phyloP scores from a whole-genome alignment of 2,113 vertebrate genomes.

The Beaufortia kweichowensis region DNA sequence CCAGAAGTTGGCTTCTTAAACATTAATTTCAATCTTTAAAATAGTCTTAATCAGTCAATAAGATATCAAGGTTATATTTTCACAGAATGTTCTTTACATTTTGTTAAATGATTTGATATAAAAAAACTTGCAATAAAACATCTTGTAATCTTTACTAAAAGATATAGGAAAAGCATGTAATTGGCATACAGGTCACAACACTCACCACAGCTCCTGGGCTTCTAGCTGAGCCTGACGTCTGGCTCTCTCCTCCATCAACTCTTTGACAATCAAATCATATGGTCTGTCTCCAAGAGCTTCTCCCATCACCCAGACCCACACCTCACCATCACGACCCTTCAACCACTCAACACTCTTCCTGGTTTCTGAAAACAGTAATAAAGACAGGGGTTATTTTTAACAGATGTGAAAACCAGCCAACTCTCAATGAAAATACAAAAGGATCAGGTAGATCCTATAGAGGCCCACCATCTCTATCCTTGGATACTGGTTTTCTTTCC shows the following conservation, averaged over 20 bases:
- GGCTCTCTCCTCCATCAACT: slow-evolving; percentile 78
- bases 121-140: background rate
- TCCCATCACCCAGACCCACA: slow-evolving; percentile 88
- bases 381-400: background rate
- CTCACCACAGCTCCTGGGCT: slow-evolving; percentile 81
- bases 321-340: slow-evolving; percentile 74
- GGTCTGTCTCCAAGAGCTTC: slow-evolving; percentile 78
- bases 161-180: too few relatives aligned
- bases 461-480: slow-evolving; percentile 22
- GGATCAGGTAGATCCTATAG: background rate
- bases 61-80: too few relatives aligned
- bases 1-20: too few relatives aligned
- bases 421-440: background rate
- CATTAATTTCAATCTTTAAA: too few relatives aligned
- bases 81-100: too few relatives aligned
- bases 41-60: too few relatives aligned
- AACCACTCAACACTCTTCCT: slow-evolving; percentile 73
- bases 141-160: too few relatives aligned
- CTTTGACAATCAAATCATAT: slow-evolving; percentile 79
- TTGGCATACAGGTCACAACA: background rate
- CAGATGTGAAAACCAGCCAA: background rate
- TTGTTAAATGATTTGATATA: background rate
- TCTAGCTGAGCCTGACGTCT: slow-evolving; percentile 80
- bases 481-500: background rate
- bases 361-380: slow-evolving; percentile 8